Evolutionary conservation across 2,113 vertebrate species (phyloP).

Genomic region (Cnemophilus loriae): DNA sequence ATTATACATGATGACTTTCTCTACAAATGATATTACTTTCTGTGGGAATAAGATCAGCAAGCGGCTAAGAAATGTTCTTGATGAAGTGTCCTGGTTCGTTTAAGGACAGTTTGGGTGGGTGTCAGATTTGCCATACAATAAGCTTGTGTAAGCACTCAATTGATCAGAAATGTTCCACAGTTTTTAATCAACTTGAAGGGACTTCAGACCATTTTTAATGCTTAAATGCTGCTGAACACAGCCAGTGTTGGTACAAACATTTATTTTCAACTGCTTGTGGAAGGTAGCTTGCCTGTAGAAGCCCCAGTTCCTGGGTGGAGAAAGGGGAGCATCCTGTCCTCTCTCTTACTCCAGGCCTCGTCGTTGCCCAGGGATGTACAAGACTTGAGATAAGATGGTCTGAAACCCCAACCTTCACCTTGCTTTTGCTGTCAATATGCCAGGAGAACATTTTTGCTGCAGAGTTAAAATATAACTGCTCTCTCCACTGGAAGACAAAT

Average conservation of each 20-base stretch:
- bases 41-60: background rate
- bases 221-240: background rate
- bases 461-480: background rate
- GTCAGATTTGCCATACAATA: background rate
- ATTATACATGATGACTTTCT: background rate
- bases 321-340: background rate
- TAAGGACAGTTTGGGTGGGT: background rate
- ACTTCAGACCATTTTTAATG: background rate
- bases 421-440: background rate
- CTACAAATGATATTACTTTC: background rate
- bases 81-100: background rate
- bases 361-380: background rate
- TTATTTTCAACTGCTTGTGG: background rate
- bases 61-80: background rate
- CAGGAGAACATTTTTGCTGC: background rate
- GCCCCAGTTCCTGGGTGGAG: accelerated
- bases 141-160: background rate
- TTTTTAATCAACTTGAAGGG: conserved; percentile 1
- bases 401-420: background rate
- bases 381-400: background rate
- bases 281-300: background rate
- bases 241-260: background rate
- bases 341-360: background rate
- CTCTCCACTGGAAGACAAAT: background rate
- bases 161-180: background rate